phyloP scores from a whole-genome alignment of 2,113 vertebrate species.

The Poeciliopsis occidentalis region DNA sequence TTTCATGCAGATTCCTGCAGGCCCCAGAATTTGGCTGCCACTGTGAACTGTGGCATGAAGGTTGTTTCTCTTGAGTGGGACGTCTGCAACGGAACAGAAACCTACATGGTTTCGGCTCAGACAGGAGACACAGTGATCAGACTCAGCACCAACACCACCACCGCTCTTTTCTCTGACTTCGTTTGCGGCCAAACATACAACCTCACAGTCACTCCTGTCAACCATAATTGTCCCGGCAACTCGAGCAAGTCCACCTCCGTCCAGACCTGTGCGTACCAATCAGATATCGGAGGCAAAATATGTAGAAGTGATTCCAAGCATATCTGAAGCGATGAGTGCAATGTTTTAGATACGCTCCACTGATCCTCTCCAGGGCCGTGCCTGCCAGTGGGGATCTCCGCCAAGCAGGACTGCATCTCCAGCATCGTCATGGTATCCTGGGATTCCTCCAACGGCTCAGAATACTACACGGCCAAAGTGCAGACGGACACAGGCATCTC shows the following conservation, averaged over 20 bases:
- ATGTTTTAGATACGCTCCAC: background rate
- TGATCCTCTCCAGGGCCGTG: slow-evolving; percentile 61
- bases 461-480: slow-evolving; percentile 50
- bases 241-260: slow-evolving; percentile 29
- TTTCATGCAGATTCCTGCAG: slow-evolving; percentile 68
- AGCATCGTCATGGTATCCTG: slow-evolving; percentile 47
- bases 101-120: slow-evolving; percentile 59
- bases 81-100: slow-evolving; percentile 26
- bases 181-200: slow-evolving; percentile 70
- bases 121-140: background rate
- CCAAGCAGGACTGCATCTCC: slow-evolving; percentile 56
- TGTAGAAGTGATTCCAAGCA: background rate
- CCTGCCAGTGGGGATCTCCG: slow-evolving; percentile 31
- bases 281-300: background rate
- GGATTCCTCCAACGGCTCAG: slow-evolving; percentile 48
- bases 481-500: slow-evolving; percentile 31
- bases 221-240: slow-evolving; percentile 52
- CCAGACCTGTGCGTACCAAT: slow-evolving; percentile 61
- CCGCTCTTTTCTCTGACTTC: slow-evolving; percentile 52
- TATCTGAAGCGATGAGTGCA: background rate
- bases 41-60: slow-evolving; percentile 59
- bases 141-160: slow-evolving; percentile 50
- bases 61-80: slow-evolving; percentile 68
- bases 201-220: slow-evolving; percentile 59
- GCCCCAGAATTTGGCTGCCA: slow-evolving; percentile 53